These are phyloP conservation scores for Pollenia angustigena DNA, from an alignment of 2,888 invertebrate species.

Conservation along the genomic window DNA sequence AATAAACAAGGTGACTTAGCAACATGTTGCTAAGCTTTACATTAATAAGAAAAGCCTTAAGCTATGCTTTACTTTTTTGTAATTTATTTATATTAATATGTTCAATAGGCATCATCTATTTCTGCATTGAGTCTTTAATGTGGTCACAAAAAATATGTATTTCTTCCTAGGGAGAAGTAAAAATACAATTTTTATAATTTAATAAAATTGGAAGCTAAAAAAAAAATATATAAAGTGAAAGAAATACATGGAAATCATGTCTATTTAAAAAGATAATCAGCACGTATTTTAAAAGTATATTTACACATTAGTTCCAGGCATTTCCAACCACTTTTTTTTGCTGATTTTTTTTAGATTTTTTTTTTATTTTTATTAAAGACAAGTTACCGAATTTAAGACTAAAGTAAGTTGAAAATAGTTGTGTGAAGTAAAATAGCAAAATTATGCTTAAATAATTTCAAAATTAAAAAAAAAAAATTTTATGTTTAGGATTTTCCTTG, in stretches of 20 bases:
- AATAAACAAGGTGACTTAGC: neutral
- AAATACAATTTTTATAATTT: slow-evolving; percentile 3
- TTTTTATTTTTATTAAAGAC: slow-evolving; percentile 5
- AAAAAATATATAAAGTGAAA: neutral
- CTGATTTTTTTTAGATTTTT: slow-evolving; percentile 9
- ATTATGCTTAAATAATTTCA: no score
- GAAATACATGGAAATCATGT: neutral
- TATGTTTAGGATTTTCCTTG: no score
- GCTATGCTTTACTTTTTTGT: slow-evolving; percentile 27
- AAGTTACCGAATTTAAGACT: slow-evolving; percentile 35
- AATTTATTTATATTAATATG: neutral
- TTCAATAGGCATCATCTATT: neutral
- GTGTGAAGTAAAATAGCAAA: neutral
- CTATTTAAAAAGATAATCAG: slow-evolving; percentile 35
- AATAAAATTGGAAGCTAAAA: slow-evolving; percentile 14
- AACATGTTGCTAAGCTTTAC: slow-evolving; percentile 22
- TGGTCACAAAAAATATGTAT: neutral
- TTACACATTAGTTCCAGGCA: slow-evolving; percentile 51
- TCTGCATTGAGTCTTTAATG: neutral
- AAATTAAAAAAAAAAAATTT: no score
- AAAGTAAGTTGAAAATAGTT: neutral
- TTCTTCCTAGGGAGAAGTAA: neutral
- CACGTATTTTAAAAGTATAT: slow-evolving; percentile 57
- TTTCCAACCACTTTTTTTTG: neutral
- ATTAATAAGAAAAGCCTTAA: slow-evolving; percentile 28